Base-by-base conservation (phyloP, 2,888 invertebrate species). In the Tortricodes alternella region DNA sequence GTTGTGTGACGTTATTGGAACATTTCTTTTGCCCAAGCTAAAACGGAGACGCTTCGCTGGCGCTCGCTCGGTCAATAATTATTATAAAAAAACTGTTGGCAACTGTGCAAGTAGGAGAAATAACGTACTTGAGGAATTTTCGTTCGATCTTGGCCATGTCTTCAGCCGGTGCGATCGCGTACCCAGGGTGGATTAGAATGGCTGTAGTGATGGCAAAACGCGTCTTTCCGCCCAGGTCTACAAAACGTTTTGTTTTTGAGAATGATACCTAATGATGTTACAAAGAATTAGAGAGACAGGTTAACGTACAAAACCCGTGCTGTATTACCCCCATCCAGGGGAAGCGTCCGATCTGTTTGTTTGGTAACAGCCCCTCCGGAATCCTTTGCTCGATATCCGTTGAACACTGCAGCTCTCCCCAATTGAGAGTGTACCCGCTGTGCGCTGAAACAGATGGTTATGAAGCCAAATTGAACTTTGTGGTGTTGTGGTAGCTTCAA, bases 261-360 rank as follows among this genome's bases (percentile, higher is more conserved):
- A n/a, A n/a, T n/a, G n/a, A n/a, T n/a, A n/a, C n/a, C n/a, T n/a
- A n/a, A n/a, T n/a, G n/a, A n/a, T n/a, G n/a, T n/a, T n/a, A n/a
- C n/a, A n/a, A n/a, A n/a, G n/a, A n/a, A n/a, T n/a, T n/a, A 7
- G 27, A 9, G 24, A 9, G 9, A 27, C n/a, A 11, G 29, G 3
- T 29, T 5, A 29, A 4, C 78, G 67, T 61, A 85, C 85, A 65
- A 56, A 85, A 85, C 16, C 57, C 66, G 16, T 85, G 80, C 59
- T 85, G 84, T 16, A 85, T 65, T 2, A 85, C 53, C 1, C 85
- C 85, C 1, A 85, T 67, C 85, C 85, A 85, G 0, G 85, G 80
- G 56, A 84, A 85, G 16, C 85, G 63, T 3, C 78, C 78, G 3
- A 78, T 73, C 18, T 80, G 61, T 0, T 48, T 46, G 0, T 32